Conservation (phyloP, 2,888 invertebrate species). For the Theretra japonica region DNA sequence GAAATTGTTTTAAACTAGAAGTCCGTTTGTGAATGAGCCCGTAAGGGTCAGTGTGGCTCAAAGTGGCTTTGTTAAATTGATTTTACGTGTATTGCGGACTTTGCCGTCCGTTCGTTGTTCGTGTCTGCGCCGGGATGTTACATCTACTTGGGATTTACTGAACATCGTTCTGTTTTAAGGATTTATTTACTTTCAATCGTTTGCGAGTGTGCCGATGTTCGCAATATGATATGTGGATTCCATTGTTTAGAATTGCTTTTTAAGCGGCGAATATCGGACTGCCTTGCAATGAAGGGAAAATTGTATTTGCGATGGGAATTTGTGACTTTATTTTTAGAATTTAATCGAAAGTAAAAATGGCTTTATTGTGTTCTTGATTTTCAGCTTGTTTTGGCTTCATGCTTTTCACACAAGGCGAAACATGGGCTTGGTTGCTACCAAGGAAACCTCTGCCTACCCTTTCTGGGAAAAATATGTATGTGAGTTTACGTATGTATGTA, state of each 20-base stretch:
- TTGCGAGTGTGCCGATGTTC: background rate
- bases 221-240: background rate
- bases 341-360: too few relatives aligned
- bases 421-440: too few relatives aligned
- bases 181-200: conserved; percentile 41
- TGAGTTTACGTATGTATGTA: too few relatives aligned
- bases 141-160: conserved; percentile 63
- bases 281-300: background rate
- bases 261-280: background rate
- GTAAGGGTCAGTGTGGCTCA: conserved; percentile 72
- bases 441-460: too few relatives aligned
- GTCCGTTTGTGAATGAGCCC: conserved; percentile 63
- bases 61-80: conserved; percentile 81
- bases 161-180: conserved; percentile 53
- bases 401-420: too few relatives aligned
- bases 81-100: conserved; percentile 81
- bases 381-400: too few relatives aligned
- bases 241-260: background rate
- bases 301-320: background rate
- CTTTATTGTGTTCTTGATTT: too few relatives aligned
- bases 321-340: background rate
- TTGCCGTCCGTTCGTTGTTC: conserved; percentile 60
- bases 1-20: conserved; percentile 25
- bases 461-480: too few relatives aligned
- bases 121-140: conserved; percentile 52